These are phyloP conservation scores for Polypterus bichir DNA, from an alignment of 2,113 vertebrate species.

Conservation along the genomic window DNA sequence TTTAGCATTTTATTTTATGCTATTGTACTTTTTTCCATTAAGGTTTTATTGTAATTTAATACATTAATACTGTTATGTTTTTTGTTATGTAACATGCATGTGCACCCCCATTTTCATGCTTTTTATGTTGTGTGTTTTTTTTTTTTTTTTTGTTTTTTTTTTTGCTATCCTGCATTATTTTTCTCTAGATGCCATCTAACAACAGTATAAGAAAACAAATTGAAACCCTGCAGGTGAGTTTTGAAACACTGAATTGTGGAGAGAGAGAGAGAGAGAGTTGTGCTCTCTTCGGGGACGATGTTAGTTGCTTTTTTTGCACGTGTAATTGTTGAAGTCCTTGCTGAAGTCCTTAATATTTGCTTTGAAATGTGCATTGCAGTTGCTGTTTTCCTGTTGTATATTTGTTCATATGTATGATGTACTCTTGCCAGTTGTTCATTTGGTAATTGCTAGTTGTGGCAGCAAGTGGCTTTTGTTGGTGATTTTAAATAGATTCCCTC, in stretches of 20 bases:
- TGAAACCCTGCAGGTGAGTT: constrained; percentile 98
- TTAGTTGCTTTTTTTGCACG: background rate
- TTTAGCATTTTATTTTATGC: constrained; percentile 44
- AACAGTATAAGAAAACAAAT: constrained; percentile 99
- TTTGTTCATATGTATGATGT: background rate
- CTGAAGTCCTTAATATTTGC: background rate
- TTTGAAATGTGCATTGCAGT: background rate
- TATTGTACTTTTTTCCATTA: constrained; percentile 47
- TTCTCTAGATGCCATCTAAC: constrained; percentile 99
- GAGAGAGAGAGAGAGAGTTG: too few species aligned
- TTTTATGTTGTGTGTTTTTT: constrained; percentile 56
- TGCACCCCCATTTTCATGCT: constrained; percentile 37
- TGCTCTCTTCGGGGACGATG: background rate
- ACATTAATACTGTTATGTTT: constrained; percentile 3
- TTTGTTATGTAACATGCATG: constrained; percentile 36
- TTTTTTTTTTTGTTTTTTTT: constrained; percentile 71
- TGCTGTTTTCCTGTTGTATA: background rate
- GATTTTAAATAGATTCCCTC: too few species aligned
- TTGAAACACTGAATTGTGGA: background rate
- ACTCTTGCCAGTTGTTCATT: too few species aligned
- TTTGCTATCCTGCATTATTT: constrained; percentile 79
- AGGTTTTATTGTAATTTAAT: constrained; percentile 46
- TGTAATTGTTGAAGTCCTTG: too few species aligned
- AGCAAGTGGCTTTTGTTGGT: too few species aligned
- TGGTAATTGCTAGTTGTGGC: too few species aligned